These are phyloP conservation scores for Xylocopa sonorina DNA, from an alignment of 1,140 invertebrate species.

Conservation along the genomic window DNA sequence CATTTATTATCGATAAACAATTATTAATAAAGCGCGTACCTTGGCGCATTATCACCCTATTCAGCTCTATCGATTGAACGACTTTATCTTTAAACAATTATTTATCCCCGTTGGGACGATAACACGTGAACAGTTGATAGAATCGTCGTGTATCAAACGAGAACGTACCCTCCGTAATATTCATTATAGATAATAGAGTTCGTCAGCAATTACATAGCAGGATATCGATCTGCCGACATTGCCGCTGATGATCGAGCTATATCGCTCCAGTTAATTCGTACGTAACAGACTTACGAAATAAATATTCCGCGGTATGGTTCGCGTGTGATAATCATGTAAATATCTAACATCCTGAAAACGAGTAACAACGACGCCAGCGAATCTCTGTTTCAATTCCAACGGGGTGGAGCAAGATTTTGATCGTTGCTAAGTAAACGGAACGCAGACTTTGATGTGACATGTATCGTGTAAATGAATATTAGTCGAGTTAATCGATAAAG, in stretches of 20 bases:
- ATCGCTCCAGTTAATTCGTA: neutral
- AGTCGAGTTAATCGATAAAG: no score
- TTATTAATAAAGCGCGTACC: neutral
- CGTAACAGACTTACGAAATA: neutral
- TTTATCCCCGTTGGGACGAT: neutral
- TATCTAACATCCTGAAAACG: no score
- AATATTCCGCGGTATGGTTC: neutral
- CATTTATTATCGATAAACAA: no score
- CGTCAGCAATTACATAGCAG: neutral
- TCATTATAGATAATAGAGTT: slow-evolving; percentile 19
- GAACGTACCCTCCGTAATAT: neutral
- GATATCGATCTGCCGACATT: neutral
- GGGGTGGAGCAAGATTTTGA: no score
- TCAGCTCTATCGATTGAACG: neutral
- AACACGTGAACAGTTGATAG: neutral
- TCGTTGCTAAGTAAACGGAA: no score
- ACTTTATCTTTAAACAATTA: slow-evolving; percentile 1
- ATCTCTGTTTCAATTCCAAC: no score
- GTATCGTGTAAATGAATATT: no score
- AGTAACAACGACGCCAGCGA: no score
- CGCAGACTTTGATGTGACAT: no score
- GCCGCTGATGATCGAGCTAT: neutral
- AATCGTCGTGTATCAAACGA: neutral
- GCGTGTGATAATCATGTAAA: no score
- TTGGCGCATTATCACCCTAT: neutral